A percentile compares a stretch with the other conserved stretches of the same genome.
phyloP scores from a whole-genome alignment of 1,140 invertebrate species.

The Tribolium castaneum region DNA sequence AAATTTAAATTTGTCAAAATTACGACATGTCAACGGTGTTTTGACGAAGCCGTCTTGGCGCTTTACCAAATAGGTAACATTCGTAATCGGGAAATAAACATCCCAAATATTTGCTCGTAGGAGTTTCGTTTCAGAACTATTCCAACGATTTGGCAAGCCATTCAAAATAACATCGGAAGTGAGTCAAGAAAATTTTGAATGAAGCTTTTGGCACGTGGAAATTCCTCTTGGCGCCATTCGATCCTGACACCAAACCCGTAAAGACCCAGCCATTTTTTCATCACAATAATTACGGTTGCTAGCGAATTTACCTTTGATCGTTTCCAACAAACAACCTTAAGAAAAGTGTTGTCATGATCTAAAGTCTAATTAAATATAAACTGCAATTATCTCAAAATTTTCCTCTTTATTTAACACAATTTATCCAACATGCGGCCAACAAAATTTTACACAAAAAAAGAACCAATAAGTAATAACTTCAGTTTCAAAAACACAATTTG shows the following conservation, averaged over 20 bases:
- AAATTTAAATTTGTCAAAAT: neutral
- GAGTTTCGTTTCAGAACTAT: neutral
- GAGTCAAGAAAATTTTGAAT: constrained; percentile 22
- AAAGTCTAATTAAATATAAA: neutral
- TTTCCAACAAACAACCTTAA: neutral
- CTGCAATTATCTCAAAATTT: neutral
- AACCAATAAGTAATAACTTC: no score
- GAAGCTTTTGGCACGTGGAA: neutral
- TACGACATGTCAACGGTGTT: neutral
- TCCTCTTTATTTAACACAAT: neutral
- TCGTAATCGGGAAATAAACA: neutral
- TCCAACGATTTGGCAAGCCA: constrained; percentile 10
- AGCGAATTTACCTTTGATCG: neutral
- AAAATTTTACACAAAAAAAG: no score
- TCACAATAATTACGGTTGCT: neutral
- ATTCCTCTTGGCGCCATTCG: neutral
- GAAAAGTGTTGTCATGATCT: neutral
- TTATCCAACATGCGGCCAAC: no score
- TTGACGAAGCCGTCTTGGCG: constrained; percentile 12
- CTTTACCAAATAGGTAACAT: neutral
- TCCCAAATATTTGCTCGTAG: neutral
- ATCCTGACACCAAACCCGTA: no score
- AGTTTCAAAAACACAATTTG: no score
- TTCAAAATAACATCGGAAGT: constrained; percentile 11
- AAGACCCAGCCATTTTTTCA: no score